These are phyloP conservation scores for Hippoglossus stenolepis DNA, from an alignment of 2,113 vertebrate genomes.

Conservation along the genomic window DNA sequence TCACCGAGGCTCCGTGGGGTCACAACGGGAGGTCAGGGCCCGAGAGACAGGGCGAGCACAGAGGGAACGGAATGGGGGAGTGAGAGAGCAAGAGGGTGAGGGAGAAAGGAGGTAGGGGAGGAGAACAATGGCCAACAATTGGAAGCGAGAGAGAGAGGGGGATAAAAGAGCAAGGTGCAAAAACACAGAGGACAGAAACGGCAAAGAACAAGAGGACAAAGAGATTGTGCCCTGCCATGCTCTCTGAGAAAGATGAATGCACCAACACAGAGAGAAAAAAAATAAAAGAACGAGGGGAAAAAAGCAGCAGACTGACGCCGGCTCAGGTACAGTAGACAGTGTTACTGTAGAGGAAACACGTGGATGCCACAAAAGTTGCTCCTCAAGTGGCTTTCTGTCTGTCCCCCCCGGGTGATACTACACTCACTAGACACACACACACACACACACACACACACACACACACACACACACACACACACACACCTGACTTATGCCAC, in stretches of 20 bases:
- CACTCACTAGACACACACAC: neutral
- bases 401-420: neutral
- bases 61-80: conserved; percentile 59
- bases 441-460: neutral
- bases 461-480: neutral
- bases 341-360: too few relatives aligned
- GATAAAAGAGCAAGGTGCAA: conserved; percentile 2
- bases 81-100: conserved; percentile 56
- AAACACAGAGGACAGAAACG: conserved; percentile 53
- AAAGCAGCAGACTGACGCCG: conserved; percentile 35
- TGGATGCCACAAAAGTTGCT: conserved; percentile 20
- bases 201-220: conserved; percentile 57
- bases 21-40: conserved; percentile 68
- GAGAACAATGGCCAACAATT: conserved; percentile 58
- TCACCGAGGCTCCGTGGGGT: conserved; percentile 70
- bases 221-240: conserved; percentile 38
- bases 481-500: neutral
- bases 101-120: conserved; percentile 26
- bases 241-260: conserved; percentile 56
- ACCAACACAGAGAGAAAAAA: conserved; percentile 18
- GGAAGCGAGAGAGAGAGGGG: conserved; percentile 25
- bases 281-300: conserved; percentile 4
- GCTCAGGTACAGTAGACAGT: conserved; percentile 38
- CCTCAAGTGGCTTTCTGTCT: conserved; percentile 44
- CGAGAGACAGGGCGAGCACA: conserved; percentile 59